phyloP scores from a whole-genome alignment of 1,140 invertebrate genomes.

The Helicoverpa zea region DNA sequence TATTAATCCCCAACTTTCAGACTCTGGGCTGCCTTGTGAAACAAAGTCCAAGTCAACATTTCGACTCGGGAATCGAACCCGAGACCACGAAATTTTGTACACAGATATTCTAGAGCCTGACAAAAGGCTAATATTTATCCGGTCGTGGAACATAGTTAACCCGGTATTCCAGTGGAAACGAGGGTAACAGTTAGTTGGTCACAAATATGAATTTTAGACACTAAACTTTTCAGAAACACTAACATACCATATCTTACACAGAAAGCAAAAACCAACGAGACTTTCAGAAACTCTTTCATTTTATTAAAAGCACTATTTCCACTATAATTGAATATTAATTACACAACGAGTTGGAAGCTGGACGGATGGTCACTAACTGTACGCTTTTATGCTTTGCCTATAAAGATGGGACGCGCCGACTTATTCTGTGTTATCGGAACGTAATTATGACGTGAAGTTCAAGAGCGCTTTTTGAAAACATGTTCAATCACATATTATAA shows the following conservation, averaged over 20 bases:
- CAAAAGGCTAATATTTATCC: too few species aligned
- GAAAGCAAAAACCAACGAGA: not conserved
- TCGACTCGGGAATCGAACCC: too few species aligned
- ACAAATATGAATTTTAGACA: too few species aligned
- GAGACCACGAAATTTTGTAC: too few species aligned
- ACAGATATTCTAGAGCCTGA: too few species aligned
- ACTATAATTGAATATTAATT: not conserved
- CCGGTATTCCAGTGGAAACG: too few species aligned
- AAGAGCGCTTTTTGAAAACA: not conserved
- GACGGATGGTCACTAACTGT: slow-evolving; percentile 19
- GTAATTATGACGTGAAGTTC: slow-evolving; percentile 15
- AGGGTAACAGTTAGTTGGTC: too few species aligned
- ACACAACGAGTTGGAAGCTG: not conserved
- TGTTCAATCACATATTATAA: not conserved
- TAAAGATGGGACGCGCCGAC: slow-evolving; percentile 27
- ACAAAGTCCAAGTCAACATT: too few species aligned
- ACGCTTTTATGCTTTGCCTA: slow-evolving; percentile 10
- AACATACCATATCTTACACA: slow-evolving; percentile 33
- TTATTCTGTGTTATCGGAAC: slow-evolving; percentile 22
- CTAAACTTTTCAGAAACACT: not conserved
- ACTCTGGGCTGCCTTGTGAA: too few species aligned
- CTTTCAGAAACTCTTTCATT: slow-evolving; percentile 3
- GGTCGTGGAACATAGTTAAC: too few species aligned
- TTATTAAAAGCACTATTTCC: not conserved
- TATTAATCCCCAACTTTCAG: too few species aligned